Evolutionary conservation across 2,888 invertebrate species (phyloP).

Genomic region (Leptogaster cylindrica): DNA sequence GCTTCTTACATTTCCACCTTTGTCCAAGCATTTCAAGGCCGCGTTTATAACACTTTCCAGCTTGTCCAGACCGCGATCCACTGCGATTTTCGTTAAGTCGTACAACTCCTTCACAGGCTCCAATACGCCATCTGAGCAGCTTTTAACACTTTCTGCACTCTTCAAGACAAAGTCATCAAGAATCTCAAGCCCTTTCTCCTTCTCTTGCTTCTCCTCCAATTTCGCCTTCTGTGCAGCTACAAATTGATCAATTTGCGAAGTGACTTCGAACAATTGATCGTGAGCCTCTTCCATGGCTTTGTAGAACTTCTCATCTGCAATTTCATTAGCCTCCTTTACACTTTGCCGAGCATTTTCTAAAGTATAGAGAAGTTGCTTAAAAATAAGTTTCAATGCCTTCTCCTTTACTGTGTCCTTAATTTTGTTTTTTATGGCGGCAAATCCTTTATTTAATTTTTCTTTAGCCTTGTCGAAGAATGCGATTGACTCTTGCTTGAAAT

Average conservation of each 20-base stretch:
- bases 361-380: neutral
- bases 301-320: constrained; percentile 34
- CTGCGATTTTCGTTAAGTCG: neutral
- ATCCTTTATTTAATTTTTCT: neutral
- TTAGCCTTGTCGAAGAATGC: constrained; percentile 20
- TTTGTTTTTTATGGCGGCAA: neutral
- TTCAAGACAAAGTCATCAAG: constrained; percentile 19
- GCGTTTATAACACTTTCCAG: neutral
- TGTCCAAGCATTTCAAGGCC: neutral
- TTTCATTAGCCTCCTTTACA: constrained; percentile 17
- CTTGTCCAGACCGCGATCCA: neutral
- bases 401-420: constrained; percentile 9
- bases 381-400: constrained; percentile 1
- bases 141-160: constrained; percentile 13
- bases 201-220: constrained; percentile 12
- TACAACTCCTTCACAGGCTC: constrained; percentile 4
- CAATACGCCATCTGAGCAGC: constrained; percentile 8
- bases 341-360: constrained; percentile 12
- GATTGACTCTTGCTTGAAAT: neutral
- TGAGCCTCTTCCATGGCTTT: constrained; percentile 5
- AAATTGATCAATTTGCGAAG: constrained; percentile 21
- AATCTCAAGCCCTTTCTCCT: neutral
- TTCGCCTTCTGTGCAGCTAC: neutral
- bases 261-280: constrained; percentile 20
- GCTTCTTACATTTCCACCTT: neutral